Evolutionary conservation across 2,888 invertebrate genomes (phyloP).

Genomic region (Nephrocerus scutellatus): DNA sequence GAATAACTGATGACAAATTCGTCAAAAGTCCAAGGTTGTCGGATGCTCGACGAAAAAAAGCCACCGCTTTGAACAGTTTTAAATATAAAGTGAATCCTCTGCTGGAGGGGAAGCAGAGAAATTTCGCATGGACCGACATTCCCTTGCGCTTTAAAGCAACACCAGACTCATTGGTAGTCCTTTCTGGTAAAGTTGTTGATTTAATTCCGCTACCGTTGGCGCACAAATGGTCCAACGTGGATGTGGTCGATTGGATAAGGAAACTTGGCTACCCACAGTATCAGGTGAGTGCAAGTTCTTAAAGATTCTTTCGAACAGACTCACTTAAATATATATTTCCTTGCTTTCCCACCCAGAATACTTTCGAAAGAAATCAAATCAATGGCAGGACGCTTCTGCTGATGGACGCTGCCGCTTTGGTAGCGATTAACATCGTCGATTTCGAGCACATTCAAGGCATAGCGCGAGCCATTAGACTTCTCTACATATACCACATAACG

Average conservation of each 20-base stretch:
- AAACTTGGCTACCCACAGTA: slow-evolving; percentile 51
- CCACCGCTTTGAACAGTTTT: too few relatives aligned
- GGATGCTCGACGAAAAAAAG: too few relatives aligned
- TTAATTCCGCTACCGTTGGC: slow-evolving; percentile 44
- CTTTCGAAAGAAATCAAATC: slow-evolving; percentile 48
- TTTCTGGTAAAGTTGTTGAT: slow-evolving; percentile 44
- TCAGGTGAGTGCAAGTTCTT: slow-evolving; percentile 38
- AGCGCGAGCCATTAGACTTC: slow-evolving; percentile 40
- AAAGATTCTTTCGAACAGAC: background rate
- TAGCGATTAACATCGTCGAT: slow-evolving; percentile 49
- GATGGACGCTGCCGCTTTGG: slow-evolving; percentile 49
- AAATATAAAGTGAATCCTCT: too few relatives aligned
- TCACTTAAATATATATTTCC: background rate
- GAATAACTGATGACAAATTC: too few relatives aligned
- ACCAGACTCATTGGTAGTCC: slow-evolving; percentile 49
- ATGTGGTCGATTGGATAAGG: slow-evolving; percentile 51
- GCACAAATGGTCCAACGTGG: slow-evolving; percentile 48
- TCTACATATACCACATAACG: slow-evolving; percentile 48
- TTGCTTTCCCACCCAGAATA: slow-evolving; percentile 32
- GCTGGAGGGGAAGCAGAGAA: too few relatives aligned
- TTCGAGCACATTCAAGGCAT: slow-evolving; percentile 48
- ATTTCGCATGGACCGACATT: slow-evolving; percentile 25
- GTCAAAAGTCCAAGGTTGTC: too few relatives aligned
- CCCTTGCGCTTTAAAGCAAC: slow-evolving; percentile 34
- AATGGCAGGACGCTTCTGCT: slow-evolving; percentile 48